Percentiles rank a stretch among this genome's conserved stretches.
phyloP scores from a whole-genome alignment of 2,113 vertebrate genomes.

The Sprattus sprattus region DNA sequence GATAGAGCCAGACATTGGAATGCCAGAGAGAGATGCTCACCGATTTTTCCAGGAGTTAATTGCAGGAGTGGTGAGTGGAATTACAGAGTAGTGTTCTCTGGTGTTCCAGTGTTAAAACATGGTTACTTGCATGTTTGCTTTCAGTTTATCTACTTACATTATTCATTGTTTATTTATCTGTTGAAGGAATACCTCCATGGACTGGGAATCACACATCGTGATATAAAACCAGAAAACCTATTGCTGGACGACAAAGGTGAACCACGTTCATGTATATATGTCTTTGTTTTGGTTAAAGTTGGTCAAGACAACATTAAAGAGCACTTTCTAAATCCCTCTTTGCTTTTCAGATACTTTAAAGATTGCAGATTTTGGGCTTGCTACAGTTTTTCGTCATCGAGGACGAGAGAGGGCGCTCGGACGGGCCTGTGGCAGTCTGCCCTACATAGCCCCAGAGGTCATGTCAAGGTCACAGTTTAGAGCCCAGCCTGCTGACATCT shows the following conservation, averaged over 20 bases:
- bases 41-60: slow-evolving; percentile 92
- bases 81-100: background rate
- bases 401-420: slow-evolving; percentile 82
- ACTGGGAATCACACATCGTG: slow-evolving; percentile 91
- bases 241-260: slow-evolving; percentile 91
- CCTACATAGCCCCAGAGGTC: slow-evolving; percentile 94
- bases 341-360: slow-evolving; percentile 86
- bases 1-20: slow-evolving; percentile 90
- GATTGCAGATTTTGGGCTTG: slow-evolving; percentile 93
- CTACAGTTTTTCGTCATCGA: slow-evolving; percentile 90
- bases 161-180: background rate
- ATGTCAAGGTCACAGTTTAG: slow-evolving; percentile 80
- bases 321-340: background rate
- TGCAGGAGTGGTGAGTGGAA: slow-evolving; percentile 85
- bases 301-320: background rate
- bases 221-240: slow-evolving; percentile 96
- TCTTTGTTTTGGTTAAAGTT: background rate
- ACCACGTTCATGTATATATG: background rate
- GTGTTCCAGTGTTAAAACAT: background rate
- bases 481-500: slow-evolving; percentile 89
- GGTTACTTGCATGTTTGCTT: slow-evolving; percentile 8
- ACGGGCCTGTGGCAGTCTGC: slow-evolving; percentile 90
- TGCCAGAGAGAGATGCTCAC: slow-evolving; percentile 90
- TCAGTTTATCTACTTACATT: background rate
- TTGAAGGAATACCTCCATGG: slow-evolving; percentile 87